A percentile compares a stretch with the other conserved stretches of the same genome.
These are phyloP conservation scores for Leptinotarsa rubiginosa DNA, from an alignment of 2,888 invertebrate species.

Conservation along the genomic window DNA sequence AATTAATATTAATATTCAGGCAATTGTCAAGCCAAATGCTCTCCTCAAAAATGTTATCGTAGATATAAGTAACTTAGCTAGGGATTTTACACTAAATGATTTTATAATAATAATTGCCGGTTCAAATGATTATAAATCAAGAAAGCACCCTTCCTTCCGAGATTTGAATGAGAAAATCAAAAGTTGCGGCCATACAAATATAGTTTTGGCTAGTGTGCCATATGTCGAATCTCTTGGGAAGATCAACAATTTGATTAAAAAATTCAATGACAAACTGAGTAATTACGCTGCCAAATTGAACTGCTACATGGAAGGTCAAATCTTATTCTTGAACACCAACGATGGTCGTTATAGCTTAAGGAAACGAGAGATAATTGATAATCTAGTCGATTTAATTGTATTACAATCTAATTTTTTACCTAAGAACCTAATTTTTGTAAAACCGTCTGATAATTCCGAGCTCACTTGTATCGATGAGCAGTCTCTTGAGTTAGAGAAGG, in stretches of 20 bases:
- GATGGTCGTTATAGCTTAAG: background rate
- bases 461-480: constrained; percentile 10
- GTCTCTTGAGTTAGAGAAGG: background rate
- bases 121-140: constrained; percentile 3
- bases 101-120: constrained; percentile 10
- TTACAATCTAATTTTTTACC: constrained; percentile 6
- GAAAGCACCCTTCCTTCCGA: background rate
- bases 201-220: constrained; percentile 9
- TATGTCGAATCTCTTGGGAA: background rate
- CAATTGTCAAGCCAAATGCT: constrained; percentile 10
- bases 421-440: constrained; percentile 12
- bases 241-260: constrained; percentile 6
- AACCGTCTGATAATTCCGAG: constrained; percentile 10
- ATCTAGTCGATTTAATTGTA: constrained; percentile 3
- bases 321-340: constrained; percentile 1
- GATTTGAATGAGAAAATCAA: constrained; percentile 1
- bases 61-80: constrained; percentile 4
- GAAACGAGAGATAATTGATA: constrained; percentile 1
- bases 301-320: constrained; percentile 6
- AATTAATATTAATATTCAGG: constrained; percentile 7
- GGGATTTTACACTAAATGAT: constrained; percentile 6
- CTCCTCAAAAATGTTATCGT: constrained; percentile 6
- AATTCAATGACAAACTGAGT: constrained; percentile 2
- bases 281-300: background rate
- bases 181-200: constrained; percentile 9